Conservation (phyloP, 1,140 invertebrate species). For the Notospermus geniculatus region DNA sequence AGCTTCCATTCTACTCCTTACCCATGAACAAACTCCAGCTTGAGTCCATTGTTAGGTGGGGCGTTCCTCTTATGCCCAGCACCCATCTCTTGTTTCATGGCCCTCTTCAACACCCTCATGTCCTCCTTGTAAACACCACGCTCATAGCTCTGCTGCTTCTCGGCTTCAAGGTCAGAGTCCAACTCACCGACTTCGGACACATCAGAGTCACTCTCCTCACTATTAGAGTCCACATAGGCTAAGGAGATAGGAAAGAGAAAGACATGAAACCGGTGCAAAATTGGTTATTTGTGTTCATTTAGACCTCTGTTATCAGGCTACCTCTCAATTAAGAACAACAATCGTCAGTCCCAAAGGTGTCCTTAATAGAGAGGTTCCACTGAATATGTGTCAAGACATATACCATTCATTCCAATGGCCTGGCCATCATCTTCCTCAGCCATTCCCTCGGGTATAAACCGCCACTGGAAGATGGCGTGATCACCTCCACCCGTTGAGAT, state of each 20-base stretch:
- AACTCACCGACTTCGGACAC: slow-evolving; percentile 51
- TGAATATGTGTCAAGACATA: too few species aligned
- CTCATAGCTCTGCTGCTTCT: slow-evolving; percentile 53
- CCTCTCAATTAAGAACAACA: too few species aligned
- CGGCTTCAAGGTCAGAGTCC: slow-evolving; percentile 54
- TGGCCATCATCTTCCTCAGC: slow-evolving; percentile 26
- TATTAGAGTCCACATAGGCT: slow-evolving; percentile 54
- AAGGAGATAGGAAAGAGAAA: slow-evolving; percentile 11
- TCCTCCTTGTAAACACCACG: slow-evolving; percentile 51
- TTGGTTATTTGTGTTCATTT: too few species aligned
- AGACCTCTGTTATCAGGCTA: too few species aligned
- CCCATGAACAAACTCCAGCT: slow-evolving; percentile 54
- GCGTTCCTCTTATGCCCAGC: slow-evolving; percentile 44
- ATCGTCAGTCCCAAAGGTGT: too few species aligned
- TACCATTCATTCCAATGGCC: slow-evolving; percentile 2
- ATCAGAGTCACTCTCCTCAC: slow-evolving; percentile 55
- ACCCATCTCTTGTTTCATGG: slow-evolving; percentile 37
- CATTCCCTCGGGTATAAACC: slow-evolving; percentile 38
- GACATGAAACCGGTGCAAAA: background rate
- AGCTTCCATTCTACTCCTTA: too few species aligned
- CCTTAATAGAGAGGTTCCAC: too few species aligned
- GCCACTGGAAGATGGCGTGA: slow-evolving; percentile 57
- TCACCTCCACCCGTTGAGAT: slow-evolving; percentile 55
- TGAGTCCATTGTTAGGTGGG: slow-evolving; percentile 47
- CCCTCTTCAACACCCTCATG: slow-evolving; percentile 36